phyloP scores from a whole-genome alignment of 30 jellyfish, hydroid and myxozoan species.

The Aurelia sp. region DNA sequence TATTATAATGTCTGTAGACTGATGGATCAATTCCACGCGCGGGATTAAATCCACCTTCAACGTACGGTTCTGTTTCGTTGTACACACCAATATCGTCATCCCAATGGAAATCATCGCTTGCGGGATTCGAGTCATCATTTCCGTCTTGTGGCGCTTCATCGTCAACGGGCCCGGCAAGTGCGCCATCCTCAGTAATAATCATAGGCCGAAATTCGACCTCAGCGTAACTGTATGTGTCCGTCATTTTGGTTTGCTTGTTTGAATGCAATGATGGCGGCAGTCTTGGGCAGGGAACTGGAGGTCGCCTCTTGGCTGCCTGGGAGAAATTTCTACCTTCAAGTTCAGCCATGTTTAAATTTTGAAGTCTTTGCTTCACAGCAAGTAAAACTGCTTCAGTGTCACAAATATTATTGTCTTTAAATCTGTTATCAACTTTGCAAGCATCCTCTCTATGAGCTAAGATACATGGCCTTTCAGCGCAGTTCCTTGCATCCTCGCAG shows the following conservation, averaged over 20 bases:
- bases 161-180: constrained; percentile 55
- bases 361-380: constrained; percentile 11
- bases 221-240: constrained; percentile 75
- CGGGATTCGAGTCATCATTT: background rate
- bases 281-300: constrained; percentile 63
- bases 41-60: background rate
- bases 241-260: constrained; percentile 6
- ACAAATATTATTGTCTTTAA: background rate
- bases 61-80: background rate
- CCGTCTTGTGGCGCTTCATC: background rate
- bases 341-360: constrained; percentile 25
- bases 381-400: background rate
- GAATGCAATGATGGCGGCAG: constrained; percentile 27
- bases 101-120: constrained; percentile 37
- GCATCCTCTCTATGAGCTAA: background rate
- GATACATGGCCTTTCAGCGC: too few species aligned
- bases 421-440: background rate
- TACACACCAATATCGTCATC: constrained; percentile 41
- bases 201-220: constrained; percentile 76
- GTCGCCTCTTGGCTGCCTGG: constrained; percentile 12
- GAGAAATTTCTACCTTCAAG: background rate
- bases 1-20: background rate
- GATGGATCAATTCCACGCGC: background rate
- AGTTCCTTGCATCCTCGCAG: too few species aligned
- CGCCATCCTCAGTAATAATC: constrained; percentile 70